Evolutionary conservation across 2,797 vertebrate species (phyloP), one percentile per base, ranked within the genome.

Genomic region (Halcyon chelicuti): DNA sequence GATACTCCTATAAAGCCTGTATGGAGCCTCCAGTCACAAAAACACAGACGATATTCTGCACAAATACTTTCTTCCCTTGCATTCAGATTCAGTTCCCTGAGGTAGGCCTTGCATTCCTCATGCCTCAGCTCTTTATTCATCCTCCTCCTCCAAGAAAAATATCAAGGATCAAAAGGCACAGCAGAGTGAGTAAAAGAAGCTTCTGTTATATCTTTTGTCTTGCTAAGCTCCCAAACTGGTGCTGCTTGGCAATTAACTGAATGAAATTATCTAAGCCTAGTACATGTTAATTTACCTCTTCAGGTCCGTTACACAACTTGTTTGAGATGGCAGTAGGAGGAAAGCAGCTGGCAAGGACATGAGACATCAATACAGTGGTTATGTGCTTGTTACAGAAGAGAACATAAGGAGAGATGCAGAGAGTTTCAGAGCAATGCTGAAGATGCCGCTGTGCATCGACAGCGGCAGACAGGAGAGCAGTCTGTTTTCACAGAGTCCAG

Each of bases 251-350:
- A 93, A 40, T 52, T 35, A 85, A 72, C 8, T 3, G 33, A 87
- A 88, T 35, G 31, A 67, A 66, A 67, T 46, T 5, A 54, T 62
- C 37, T 88, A 61, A 94, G 46, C 54, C 55, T 66, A 55, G 39
- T 68, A 93, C 35, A 78, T 29, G 39, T 57, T 35, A 85, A 29
- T 92, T 96, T 81, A 92, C 47, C 72, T 92, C 72, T 78, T 85
- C 25, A 47, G 80, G 19, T 85, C 63, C 74, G 77, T 92, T 92
- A 95, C 67, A 87, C 80, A 94, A 93, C 0, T 0, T 40, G 57
- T 26, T 62, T 52, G 60, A 80, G 55, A 83, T 1, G 1, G 67
- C 46, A 86, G 60, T 1, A 37, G 80, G 31, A 94, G 19, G 31
- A 78, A 81, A 87, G 67, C 88, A 95, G 71, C 57, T 91, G 88